Evolutionary conservation across 2,888 invertebrate species (phyloP), one percentile per base, ranked within the genome.

Genomic region (Sphecodes monilicornis): DNA sequence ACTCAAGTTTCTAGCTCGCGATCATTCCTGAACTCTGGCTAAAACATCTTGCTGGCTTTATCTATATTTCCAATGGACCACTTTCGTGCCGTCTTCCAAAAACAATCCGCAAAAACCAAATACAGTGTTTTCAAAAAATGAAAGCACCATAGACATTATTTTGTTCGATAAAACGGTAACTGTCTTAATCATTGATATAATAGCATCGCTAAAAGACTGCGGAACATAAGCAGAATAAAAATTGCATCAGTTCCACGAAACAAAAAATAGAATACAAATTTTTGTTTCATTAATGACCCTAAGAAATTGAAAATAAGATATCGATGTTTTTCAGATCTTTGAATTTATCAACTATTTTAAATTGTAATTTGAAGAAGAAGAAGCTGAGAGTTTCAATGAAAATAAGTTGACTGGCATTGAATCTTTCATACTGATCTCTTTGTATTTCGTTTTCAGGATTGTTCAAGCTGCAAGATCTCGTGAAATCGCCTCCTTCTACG

Each of bases 401-500:
- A 57, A 57, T 13, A 1, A 57, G 16, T 16, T 16, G 16, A 29
- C 16, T 0, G 29, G 16, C 3, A 36, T 5, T 2, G 36, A n/a
- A 10, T 26, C 13, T 13, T 4, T 60, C 5, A 50, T 22, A 43
- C 43, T 8, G 57, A 57, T 26, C 13, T 11, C 3, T 13, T 57
- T 0, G 29, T 73, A 13, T 76, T 64, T n/a, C 50, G 13, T 70
- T 68, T 32, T 2, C 93, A 96, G 96, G 98, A 43, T 96, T 98
- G 86, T 97, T 98, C 90, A 98, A 98, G 93, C 96, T 98, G 32
- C 97, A 98, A 93, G 97, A 98, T 87, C 95, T 98, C 92, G 97
- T 98, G 87, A 97, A 97, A 93, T 96, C 97, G 11, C 96, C 97
- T 18, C 96, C 96, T 91, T 92, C 96, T 89, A 94, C 97, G 93